A percentile compares a stretch with the other conserved stretches of the same genome.
Evolutionary conservation across 2,888 invertebrate genomes (phyloP).

Genomic region (Sinotaia quadrata): DNA sequence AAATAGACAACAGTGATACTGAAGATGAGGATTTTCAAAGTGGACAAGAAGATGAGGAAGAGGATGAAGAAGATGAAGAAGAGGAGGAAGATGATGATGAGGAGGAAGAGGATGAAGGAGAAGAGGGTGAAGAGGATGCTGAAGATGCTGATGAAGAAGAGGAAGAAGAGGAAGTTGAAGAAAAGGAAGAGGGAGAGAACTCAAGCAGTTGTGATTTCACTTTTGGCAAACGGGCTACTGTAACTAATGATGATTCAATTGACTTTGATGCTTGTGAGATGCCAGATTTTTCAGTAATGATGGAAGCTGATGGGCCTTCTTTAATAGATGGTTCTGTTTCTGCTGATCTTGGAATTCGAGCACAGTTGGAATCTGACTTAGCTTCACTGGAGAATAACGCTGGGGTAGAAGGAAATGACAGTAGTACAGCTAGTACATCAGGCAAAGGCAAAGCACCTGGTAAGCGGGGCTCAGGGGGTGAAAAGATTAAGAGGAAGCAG

Average conservation of each 20-base stretch:
- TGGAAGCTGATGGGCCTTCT: conserved; percentile 27
- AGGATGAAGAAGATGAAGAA: conserved; percentile 33
- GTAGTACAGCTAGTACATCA: neutral
- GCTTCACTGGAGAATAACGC: conserved; percentile 15
- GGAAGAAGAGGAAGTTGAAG: conserved; percentile 42
- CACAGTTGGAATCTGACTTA: conserved; percentile 8
- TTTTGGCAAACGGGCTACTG: conserved; percentile 9
- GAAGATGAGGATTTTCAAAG: conserved; percentile 10
- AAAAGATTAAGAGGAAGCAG: conserved; percentile 44
- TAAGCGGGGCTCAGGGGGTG: conserved; percentile 30
- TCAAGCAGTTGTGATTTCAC: conserved; percentile 6
- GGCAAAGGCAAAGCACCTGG: neutral
- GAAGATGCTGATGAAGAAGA: conserved; percentile 31
- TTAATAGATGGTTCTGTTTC: conserved; percentile 16
- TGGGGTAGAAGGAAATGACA: conserved; percentile 29
- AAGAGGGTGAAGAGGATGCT: conserved; percentile 26
- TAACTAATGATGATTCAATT: conserved; percentile 34
- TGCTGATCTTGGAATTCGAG: conserved; percentile 18
- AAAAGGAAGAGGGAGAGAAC: conserved; percentile 32
- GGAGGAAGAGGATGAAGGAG: conserved; percentile 36
- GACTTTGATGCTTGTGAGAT: conserved; percentile 41
- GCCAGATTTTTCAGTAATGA: conserved; percentile 23
- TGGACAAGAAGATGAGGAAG: conserved; percentile 35
- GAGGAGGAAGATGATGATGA: conserved; percentile 36
- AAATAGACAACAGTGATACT: conserved; percentile 28